These are phyloP conservation scores for Megalops atlanticus DNA, from an alignment of 2,113 vertebrate genomes.

Conservation along the genomic window DNA sequence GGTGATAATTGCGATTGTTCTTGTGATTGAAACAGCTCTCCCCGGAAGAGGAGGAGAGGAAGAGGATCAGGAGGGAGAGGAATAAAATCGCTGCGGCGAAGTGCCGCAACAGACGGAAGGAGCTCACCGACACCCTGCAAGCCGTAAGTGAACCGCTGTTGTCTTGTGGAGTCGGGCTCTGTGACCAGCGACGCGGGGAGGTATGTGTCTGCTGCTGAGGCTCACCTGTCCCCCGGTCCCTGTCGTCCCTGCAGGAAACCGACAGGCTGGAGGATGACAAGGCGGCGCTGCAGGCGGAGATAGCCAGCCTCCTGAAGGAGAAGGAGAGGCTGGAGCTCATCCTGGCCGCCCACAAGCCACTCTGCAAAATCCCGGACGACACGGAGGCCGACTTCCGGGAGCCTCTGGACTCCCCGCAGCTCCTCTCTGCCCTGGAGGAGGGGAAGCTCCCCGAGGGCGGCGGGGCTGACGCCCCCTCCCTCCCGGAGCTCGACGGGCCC, in stretches of 20 bases:
- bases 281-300: constrained; percentile 82
- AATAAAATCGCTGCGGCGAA: constrained; percentile 98
- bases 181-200: constrained; percentile 14
- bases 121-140: constrained; percentile 91
- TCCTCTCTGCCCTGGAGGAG: constrained; percentile 65
- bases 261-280: constrained; percentile 90
- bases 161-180: background rate
- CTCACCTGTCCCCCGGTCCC: background rate
- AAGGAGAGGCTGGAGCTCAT: constrained; percentile 91
- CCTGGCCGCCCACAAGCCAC: constrained; percentile 81
- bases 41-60: constrained; percentile 92
- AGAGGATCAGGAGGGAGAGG: constrained; percentile 88
- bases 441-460: constrained; percentile 46
- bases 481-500: constrained; percentile 55
- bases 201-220: background rate
- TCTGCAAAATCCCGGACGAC: constrained; percentile 82
- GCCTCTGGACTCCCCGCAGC: constrained; percentile 72
- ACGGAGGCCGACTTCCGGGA: constrained; percentile 74
- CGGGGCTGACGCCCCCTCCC: constrained; percentile 32
- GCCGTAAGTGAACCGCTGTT: constrained; percentile 72
- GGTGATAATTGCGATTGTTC: constrained; percentile 34
- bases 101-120: constrained; percentile 90
- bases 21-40: constrained; percentile 74
- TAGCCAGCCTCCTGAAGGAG: constrained; percentile 87
- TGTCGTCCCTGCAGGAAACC: constrained; percentile 79